These are phyloP conservation scores for Sialia sialis DNA, from an alignment of 2,113 vertebrate species.

Conservation along the genomic window DNA sequence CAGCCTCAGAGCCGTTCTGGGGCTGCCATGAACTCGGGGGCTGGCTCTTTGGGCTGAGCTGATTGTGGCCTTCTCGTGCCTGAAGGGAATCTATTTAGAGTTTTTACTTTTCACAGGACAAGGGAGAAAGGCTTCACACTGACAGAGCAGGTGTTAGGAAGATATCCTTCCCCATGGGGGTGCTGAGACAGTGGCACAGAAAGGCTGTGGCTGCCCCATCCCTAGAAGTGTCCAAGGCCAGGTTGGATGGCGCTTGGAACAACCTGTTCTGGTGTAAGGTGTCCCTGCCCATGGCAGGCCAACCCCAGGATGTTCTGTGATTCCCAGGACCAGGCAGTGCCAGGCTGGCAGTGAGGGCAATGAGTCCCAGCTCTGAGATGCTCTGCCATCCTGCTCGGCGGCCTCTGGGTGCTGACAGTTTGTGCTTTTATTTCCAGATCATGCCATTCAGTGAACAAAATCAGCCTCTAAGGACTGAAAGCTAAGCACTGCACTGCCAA, in stretches of 20 bases:
- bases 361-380: rapidly evolving
- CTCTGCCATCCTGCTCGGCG: not conserved
- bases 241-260: not conserved
- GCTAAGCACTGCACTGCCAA: rapidly evolving
- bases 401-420: not conserved
- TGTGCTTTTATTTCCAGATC: not conserved
- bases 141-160: not conserved
- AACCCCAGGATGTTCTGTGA: not conserved
- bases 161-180: not conserved
- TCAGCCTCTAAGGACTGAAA: not conserved
- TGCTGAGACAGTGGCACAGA: not conserved
- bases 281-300: not conserved
- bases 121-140: not conserved
- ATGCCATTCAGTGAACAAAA: rapidly evolving
- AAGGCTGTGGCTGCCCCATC: not conserved
- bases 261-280: not conserved
- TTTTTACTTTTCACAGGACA: not conserved
- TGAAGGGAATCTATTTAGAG: not conserved
- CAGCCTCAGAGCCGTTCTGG: rapidly evolving
- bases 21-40: rapidly evolving
- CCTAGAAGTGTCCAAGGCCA: not conserved
- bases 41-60: not conserved
- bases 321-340: not conserved
- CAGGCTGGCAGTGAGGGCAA: not conserved
- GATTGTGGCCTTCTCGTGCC: not conserved